These are phyloP conservation scores for Microctonus hyperodae DNA, from an alignment of 2,888 invertebrate genomes.

Conservation along the genomic window DNA sequence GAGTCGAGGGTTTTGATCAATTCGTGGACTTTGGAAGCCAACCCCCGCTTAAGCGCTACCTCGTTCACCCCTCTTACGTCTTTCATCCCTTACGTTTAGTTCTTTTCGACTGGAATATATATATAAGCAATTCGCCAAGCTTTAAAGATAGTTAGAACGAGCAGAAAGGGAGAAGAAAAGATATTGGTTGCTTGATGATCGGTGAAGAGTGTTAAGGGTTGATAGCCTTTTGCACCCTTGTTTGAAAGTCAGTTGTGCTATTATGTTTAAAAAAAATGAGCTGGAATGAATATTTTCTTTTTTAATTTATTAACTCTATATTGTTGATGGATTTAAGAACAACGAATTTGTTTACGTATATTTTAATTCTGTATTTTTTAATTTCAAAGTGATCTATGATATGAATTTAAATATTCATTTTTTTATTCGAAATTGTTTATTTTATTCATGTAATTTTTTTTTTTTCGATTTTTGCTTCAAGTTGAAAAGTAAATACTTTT, in stretches of 20 bases:
- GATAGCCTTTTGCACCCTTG: not conserved
- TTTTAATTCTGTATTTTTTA: too few species aligned
- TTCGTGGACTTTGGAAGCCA: conserved; percentile 13
- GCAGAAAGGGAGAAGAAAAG: not conserved
- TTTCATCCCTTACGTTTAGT: not conserved
- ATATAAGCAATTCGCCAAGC: not conserved
- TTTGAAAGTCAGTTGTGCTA: not conserved
- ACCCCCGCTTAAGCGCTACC: not conserved
- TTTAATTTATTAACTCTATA: not conserved
- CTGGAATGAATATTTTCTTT: too few species aligned
- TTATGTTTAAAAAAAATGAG: too few species aligned
- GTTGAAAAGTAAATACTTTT: not conserved
- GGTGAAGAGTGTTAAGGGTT: not conserved
- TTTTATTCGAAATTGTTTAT: too few species aligned
- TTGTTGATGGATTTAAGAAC: too few species aligned
- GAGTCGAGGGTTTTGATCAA: conserved; percentile 23
- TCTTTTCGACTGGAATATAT: not conserved
- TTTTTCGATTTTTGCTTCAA: not conserved
- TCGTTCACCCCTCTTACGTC: not conserved
- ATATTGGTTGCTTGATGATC: not conserved
- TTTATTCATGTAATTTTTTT: too few species aligned
- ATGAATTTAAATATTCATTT: too few species aligned
- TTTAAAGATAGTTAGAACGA: not conserved
- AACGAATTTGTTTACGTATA: too few species aligned
- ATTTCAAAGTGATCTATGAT: too few species aligned